A percentile compares a stretch with the other conserved stretches of the same genome.
Conservation (phyloP, 53 echinoderm and acorn worm species). For the Crossaster papposus region DNA sequence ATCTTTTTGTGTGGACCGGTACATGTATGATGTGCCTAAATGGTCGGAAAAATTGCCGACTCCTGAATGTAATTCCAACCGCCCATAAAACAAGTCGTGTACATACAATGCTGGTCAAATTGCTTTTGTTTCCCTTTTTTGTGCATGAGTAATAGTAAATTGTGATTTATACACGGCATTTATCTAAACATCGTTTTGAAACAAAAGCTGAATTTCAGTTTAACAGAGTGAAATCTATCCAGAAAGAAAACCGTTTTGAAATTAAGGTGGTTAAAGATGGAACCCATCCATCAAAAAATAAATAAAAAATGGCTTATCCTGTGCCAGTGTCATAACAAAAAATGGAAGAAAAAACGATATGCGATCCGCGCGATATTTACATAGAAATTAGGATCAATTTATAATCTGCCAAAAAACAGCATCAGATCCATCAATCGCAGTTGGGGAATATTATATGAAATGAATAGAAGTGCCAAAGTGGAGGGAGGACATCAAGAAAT, state of each 20-base stretch:
- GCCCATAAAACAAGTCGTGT: no score
- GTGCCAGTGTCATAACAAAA: no score
- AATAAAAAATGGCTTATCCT: background rate
- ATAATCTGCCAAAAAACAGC: constrained; percentile 58
- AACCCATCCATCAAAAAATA: constrained; percentile 6
- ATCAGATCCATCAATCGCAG: constrained; percentile 36
- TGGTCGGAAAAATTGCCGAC: no score
- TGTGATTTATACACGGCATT: background rate
- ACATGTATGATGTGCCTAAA: no score
- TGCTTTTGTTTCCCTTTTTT: no score
- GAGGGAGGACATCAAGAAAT: background rate
- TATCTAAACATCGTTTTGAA: constrained; percentile 1
- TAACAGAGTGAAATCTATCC: constrained; percentile 46
- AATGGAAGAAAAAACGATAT: constrained; percentile 23
- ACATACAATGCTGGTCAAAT: no score
- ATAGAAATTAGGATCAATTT: constrained; percentile 60
- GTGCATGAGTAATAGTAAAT: background rate
- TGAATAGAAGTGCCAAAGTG: constrained; percentile 30
- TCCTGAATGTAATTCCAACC: no score
- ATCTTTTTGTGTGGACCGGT: no score
- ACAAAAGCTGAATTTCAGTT: constrained; percentile 37
- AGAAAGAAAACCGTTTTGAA: constrained; percentile 32
- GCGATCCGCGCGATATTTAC: constrained; percentile 49
- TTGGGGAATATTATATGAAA: constrained; percentile 37
- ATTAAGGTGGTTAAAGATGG: constrained; percentile 36